Evolutionary conservation across 2,113 vertebrate species (phyloP).

Genomic region (Morone saxatilis): DNA sequence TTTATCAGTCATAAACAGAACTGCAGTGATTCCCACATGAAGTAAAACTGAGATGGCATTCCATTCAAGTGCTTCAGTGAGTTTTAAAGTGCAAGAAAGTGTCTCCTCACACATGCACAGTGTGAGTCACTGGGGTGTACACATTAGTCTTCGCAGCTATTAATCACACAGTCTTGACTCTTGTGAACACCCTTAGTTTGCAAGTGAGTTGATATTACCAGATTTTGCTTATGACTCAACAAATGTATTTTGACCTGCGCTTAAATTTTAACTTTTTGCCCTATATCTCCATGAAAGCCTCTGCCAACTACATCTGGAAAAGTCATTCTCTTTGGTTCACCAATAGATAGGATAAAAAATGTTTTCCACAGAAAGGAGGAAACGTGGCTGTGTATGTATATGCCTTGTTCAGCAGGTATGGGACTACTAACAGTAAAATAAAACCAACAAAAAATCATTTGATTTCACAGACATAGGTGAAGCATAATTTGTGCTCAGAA

Average conservation of each 20-base stretch:
- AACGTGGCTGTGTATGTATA: slow-evolving; percentile 32
- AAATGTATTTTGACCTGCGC: background rate
- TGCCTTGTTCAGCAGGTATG: slow-evolving; percentile 20
- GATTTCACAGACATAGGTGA: slow-evolving; percentile 11
- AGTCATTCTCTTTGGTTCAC: slow-evolving; percentile 20
- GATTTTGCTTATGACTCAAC: background rate
- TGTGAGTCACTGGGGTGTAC: background rate
- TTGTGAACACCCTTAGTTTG: background rate
- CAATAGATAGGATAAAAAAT: slow-evolving; percentile 37
- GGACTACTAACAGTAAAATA: background rate
- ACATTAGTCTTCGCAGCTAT: background rate
- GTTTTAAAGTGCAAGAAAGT: background rate
- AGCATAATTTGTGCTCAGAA: background rate
- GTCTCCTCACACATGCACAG: background rate
- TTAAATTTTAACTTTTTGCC: background rate
- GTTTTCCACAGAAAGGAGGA: slow-evolving; percentile 39
- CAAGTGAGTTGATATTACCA: background rate
- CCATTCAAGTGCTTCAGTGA: background rate
- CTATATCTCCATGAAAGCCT: background rate
- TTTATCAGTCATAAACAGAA: background rate
- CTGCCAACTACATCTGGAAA: slow-evolving; percentile 54
- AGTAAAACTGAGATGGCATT: background rate
- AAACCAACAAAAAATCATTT: background rate
- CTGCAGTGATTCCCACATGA: background rate
- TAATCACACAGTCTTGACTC: background rate